Evolutionary conservation across 2,113 vertebrate genomes (phyloP), one percentile per base, ranked within the genome.

Genomic region (Nothoprocta pentlandii): DNA sequence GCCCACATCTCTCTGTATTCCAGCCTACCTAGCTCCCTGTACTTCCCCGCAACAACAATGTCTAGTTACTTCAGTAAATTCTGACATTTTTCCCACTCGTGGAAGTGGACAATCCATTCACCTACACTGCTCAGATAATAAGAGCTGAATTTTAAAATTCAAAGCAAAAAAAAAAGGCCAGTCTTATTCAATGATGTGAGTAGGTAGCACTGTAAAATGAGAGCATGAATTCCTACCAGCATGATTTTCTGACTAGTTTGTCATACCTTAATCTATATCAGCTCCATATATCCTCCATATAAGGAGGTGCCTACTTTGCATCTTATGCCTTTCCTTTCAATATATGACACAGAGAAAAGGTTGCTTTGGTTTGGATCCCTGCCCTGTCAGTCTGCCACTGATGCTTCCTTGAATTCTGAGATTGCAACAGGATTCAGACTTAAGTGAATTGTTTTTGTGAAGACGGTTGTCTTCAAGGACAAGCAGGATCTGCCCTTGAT

Each of bases 211-310:
- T 51, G 14, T 46, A 59, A 79, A 87, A 77, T 0, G 5, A 61
- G 47, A 53, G 13, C 28, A 28, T 44, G 23, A 32, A 66, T 80
- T 82, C 51, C 75, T 89, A 73, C 49, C 76, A 54, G 30, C 49
- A 49, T 49, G 49, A 49, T 22, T 49, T 49, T 49, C 49, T 49
- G 21, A 49, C 22, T 25, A 28, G 36, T 30, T 20, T 59, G 42
- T 54, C 39, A 30, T 28, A 16, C 25, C 26, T 63, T 83, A 85
- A 85, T 28, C 51, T 5, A 6, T 39, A 8, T 66, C 47, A 39
- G 14, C 54, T 77, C 34, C 0, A 0, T 42, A 76, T 32, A 85
- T 34, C 14, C 54, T 77, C 34, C 0, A 0, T 42, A 76, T 32
- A 85, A 7, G 16, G 23, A 49, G 21, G 32, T 32, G 47, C 30